Conservation (phyloP, 2,113 vertebrate genomes). For the Saccopteryx leptura region DNA sequence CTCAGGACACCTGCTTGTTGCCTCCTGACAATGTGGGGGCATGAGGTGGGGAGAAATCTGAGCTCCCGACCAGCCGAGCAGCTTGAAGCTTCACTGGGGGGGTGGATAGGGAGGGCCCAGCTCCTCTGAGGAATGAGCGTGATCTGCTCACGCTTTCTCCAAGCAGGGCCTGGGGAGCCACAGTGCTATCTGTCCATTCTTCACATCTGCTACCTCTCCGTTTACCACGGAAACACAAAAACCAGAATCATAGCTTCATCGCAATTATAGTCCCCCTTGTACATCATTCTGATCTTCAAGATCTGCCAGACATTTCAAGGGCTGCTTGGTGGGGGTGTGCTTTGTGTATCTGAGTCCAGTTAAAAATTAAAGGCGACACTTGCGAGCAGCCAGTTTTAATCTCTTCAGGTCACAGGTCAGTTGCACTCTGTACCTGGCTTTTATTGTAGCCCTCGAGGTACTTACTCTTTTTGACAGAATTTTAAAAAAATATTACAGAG, state of each 20-base stretch:
- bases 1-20: rapidly evolving
- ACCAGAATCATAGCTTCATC: too few species aligned
- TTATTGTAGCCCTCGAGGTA: constrained; percentile 86
- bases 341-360: constrained; percentile 70
- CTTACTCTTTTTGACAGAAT: constrained; percentile 87
- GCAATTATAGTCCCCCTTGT: rapidly evolving
- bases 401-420: constrained; percentile 86
- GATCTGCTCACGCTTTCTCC: rapidly evolving
- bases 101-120: rapidly evolving
- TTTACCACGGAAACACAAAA: rapidly evolving
- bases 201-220: rapidly evolving
- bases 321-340: constrained; percentile 72
- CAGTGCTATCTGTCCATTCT: rapidly evolving
- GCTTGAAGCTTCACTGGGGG: rapidly evolving
- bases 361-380: constrained; percentile 87
- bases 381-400: constrained; percentile 76
- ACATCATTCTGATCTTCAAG: constrained; percentile 5
- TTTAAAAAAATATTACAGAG: background rate
- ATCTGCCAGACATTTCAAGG: constrained; percentile 70
- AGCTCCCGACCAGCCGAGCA: background rate
- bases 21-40: rapidly evolving
- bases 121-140: rapidly evolving
- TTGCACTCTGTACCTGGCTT: constrained; percentile 88
- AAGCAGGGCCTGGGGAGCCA: background rate
- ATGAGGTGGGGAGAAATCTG: background rate